A percentile compares a stretch with the other conserved stretches of the same genome.
phyloP scores from a whole-genome alignment of 2,888 invertebrate species.

The Biston betularia region DNA sequence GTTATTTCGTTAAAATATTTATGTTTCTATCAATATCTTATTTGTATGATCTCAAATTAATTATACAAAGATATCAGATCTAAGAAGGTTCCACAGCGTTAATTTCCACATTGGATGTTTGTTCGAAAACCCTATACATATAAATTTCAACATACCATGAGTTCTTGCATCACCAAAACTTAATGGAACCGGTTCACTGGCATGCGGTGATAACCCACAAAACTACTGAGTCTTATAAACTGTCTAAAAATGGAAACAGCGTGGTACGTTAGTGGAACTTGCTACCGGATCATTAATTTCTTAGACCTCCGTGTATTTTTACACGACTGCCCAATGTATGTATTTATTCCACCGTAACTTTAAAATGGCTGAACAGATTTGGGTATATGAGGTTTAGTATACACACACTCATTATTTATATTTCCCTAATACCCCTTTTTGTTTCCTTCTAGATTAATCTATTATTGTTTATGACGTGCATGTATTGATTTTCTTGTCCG shows the following conservation, averaged over 20 bases:
- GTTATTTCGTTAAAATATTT: too few species aligned
- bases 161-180: slow-evolving; percentile 24
- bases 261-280: not conserved
- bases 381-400: too few species aligned
- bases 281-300: slow-evolving; percentile 8
- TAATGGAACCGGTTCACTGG: slow-evolving; percentile 18
- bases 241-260: slow-evolving; percentile 7
- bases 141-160: slow-evolving; percentile 21
- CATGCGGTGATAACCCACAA: slow-evolving; percentile 21
- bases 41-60: slow-evolving; percentile 11
- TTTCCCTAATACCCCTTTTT: too few species aligned
- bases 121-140: slow-evolving; percentile 10
- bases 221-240: slow-evolving; percentile 15
- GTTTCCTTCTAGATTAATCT: too few species aligned
- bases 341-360: too few species aligned
- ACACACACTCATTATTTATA: too few species aligned
- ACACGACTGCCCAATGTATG: too few species aligned
- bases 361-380: too few species aligned
- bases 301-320: slow-evolving; percentile 1
- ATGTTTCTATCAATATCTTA: not conserved
- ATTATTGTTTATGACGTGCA: too few species aligned
- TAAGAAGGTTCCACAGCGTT: slow-evolving; percentile 16
- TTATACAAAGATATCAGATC: slow-evolving; percentile 25
- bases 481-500: too few species aligned
- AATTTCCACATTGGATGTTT: slow-evolving; percentile 19